Evolutionary conservation across 2,113 vertebrate genomes (phyloP), one percentile per base, ranked within the genome.

Genomic region (Amphiprion ocellaris): DNA sequence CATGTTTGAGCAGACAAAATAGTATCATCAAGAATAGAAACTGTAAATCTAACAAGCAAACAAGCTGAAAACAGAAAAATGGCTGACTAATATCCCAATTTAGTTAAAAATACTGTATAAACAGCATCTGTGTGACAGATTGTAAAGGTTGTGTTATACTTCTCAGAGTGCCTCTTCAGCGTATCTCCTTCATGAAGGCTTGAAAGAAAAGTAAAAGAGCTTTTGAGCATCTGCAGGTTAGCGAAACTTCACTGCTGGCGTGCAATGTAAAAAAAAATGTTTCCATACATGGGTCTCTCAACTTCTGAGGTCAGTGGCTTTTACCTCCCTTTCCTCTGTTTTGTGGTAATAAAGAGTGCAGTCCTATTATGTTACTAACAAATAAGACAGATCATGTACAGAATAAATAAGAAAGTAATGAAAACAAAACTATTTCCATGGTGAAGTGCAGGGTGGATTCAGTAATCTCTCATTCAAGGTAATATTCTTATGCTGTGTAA

Each of bases 271-370:
- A 30, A 30, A 37, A 37, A 37, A 33, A 33, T 6, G 33, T 37
- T 37, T 1, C 33, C 0, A 17, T 49, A 30, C 49, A 4, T 15
- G n/a, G 4, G 23, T 21, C 17, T 21, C 17, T 21, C 24, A 63
- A 53, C 49, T 21, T 73, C 0, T 0, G 1, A 39, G 14, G 53
- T 67, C 0, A 30, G 0, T 49, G 44, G 19, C 46, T 26, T 37
- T 39, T 4, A 0, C 0, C 21, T n/a, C 8, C 33, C 7, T 61
- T 17, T 16, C 17, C 17, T 47, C 12, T 17, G 46, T 39, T 39
- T 12, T 61, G 8, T 37, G 8, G 33, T 37, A 37, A 37, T 37
- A 7, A 37, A 9, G 33, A 10, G 33, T 37, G 9, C 7, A 37
- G 33, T 9, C 9, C 33, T 37, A 37, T 37, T 9, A 37, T 37